Evolutionary conservation across 2,797 vertebrate genomes (phyloP).

Genomic region (Lates japonicus): DNA sequence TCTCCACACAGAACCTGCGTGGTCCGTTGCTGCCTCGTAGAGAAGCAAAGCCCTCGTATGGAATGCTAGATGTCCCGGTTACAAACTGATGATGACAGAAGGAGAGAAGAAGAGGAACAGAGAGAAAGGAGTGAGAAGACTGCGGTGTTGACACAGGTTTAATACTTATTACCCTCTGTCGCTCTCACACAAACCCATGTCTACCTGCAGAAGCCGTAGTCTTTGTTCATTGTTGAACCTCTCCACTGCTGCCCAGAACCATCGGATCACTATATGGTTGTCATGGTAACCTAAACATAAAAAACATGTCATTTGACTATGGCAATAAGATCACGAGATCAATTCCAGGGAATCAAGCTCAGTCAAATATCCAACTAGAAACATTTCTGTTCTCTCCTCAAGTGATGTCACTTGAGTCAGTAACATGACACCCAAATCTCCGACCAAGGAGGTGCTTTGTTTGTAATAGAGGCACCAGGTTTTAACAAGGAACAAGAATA

Average conservation of each 20-base stretch:
- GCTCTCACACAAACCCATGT: background rate
- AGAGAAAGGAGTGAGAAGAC: too few species aligned
- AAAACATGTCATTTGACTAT: background rate
- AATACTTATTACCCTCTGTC: background rate
- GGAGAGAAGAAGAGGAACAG: background rate
- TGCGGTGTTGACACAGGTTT: too few species aligned
- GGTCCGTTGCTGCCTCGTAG: conserved; percentile 97
- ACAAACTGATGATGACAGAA: conserved; percentile 88
- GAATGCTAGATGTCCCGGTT: conserved; percentile 97
- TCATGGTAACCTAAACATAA: conserved; percentile 93
- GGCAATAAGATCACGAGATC: background rate
- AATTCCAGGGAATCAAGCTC: background rate
- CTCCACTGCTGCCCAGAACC: conserved; percentile 98
- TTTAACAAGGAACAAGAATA: too few species aligned
- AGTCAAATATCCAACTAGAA: too few species aligned
- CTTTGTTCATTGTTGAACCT: conserved; percentile 98
- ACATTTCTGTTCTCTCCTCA: too few species aligned
- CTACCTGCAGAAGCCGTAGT: conserved; percentile 92
- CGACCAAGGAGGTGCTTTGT: too few species aligned
- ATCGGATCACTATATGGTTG: conserved; percentile 97
- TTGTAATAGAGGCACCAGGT: too few species aligned
- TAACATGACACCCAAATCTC: too few species aligned
- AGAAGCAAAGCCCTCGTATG: conserved; percentile 97
- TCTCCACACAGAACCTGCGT: conserved; percentile 96
- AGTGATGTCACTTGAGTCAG: too few species aligned